Evolutionary conservation across 2,797 vertebrate genomes (phyloP), one percentile per base, ranked within the genome.

Genomic region (Monodelphis domestica): DNA sequence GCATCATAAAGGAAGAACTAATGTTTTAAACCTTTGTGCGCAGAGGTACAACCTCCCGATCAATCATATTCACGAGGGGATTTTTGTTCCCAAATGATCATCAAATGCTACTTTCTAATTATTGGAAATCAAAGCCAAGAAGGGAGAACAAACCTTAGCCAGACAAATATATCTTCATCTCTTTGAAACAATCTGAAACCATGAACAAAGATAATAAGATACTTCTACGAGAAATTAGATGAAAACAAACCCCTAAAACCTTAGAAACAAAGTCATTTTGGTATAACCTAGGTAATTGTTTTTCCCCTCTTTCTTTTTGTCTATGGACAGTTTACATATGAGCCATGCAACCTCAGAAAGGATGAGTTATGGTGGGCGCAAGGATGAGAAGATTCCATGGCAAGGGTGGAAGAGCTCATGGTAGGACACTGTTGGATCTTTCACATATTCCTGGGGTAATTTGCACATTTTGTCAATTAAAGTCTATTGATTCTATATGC

Each of bases 111-210:
- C 54, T 95, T 95, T 92, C 7, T n/a, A 94, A 94, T 87, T 95
- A 97, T 96, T 97, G 95, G 97, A 45, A 97, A 96, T 96, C 92
- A 95, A 95, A 97, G 87, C 84, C 54, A 96, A 96, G 38, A 59
- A 93, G 52, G 95, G 91, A 33, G 89, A 96, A 63, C 12, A 93
- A 93, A 33, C 17, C 90, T 38, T 52, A 93, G 10, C 51, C 59
- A 89, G 93, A 91, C 95, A 95, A 96, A 96, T 93, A 88, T 7
- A 88, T 91, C 90, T 89, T 95, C 91, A 89, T 88, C 0, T 59
- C 95, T 96, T 88, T 95, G 91, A 91, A 90, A 95, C 33, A 95
- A 57, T 55, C 89, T 54, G 93, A 52, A n/a, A 91, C 87, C 24
- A 33, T 52, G 50, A 52, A 28, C 26, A 28, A 28, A 92, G 94